A percentile compares a stretch with the other conserved stretches of the same genome.
These are phyloP conservation scores for Melitaea athalia DNA, from an alignment of 2,888 invertebrate species.

Conservation along the genomic window DNA sequence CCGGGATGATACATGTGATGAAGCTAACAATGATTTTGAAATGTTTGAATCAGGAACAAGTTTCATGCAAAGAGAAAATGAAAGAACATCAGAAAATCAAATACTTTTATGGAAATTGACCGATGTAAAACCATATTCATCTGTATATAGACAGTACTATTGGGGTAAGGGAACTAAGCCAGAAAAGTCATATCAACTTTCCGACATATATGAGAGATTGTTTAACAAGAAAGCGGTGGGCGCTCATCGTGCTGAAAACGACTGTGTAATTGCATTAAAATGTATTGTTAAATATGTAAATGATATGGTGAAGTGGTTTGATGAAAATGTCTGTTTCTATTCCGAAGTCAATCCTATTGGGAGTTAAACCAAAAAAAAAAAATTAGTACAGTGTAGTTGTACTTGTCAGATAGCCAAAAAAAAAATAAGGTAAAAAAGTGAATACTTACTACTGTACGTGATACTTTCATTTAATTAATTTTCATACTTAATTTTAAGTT, in stretches of 20 bases:
- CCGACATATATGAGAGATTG: constrained; percentile 79
- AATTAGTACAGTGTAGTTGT: too few species aligned
- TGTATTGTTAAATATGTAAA: constrained; percentile 77
- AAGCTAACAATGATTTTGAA: constrained; percentile 33
- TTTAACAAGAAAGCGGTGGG: constrained; percentile 65
- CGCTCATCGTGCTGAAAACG: constrained; percentile 86
- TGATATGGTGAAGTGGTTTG: constrained; percentile 81
- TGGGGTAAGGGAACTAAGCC: constrained; percentile 52
- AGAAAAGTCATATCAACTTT: constrained; percentile 75
- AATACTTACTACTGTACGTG: too few species aligned
- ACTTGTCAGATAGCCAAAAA: too few species aligned
- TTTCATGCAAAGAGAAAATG: constrained; percentile 42
- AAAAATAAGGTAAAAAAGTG: too few species aligned
- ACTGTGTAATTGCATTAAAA: constrained; percentile 84
- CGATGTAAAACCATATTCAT: constrained; percentile 35
- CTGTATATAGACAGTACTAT: constrained; percentile 51
- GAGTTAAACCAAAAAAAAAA: too few species aligned
- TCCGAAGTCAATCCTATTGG: constrained; percentile 58
- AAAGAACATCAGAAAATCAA: constrained; percentile 31
- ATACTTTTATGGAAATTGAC: not conserved
- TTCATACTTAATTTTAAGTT: too few species aligned
- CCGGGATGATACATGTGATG: not conserved
- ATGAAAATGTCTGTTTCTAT: constrained; percentile 55
- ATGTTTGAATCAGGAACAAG: constrained; percentile 32
- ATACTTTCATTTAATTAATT: too few species aligned